Evolutionary conservation across 2,888 invertebrate species (phyloP).

Genomic region (Sabatieria punctata): DNA sequence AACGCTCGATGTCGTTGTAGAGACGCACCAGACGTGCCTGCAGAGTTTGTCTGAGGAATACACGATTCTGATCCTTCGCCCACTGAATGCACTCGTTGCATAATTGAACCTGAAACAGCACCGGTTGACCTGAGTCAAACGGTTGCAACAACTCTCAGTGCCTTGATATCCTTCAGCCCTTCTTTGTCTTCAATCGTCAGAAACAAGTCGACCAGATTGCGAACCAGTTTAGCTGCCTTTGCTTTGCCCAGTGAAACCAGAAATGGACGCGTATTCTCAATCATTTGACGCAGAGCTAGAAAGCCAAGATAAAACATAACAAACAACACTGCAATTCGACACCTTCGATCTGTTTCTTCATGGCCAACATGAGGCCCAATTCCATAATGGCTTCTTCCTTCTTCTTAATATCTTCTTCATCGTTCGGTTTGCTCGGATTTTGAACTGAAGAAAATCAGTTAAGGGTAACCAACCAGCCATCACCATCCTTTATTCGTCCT

Average conservation of each 20-base stretch:
- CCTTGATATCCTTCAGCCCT: not conserved
- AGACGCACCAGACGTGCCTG: conserved; percentile 85
- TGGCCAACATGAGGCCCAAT: conserved; percentile 74
- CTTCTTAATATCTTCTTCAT: conserved; percentile 62
- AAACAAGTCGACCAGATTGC: conserved; percentile 90
- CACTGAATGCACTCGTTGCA: conserved; percentile 88
- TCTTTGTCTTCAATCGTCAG: conserved; percentile 85
- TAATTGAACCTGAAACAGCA: conserved; percentile 35
- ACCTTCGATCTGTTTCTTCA: conserved; percentile 60
- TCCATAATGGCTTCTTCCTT: conserved; percentile 87
- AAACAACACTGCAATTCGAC: not conserved
- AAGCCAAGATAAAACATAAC: conserved; percentile 9
- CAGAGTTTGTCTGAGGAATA: conserved; percentile 83
- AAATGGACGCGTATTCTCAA: conserved; percentile 86
- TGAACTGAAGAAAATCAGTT: not conserved
- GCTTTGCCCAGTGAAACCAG: conserved; percentile 88
- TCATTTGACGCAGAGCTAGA: conserved; percentile 48
- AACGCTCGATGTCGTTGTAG: conserved; percentile 43
- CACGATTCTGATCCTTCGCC: conserved; percentile 93
- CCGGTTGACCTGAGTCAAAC: not conserved
- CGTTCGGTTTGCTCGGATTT: not conserved
- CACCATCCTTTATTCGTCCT: not conserved
- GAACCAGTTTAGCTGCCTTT: conserved; percentile 92
- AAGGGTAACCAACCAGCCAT: not conserved
- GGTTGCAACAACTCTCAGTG: not conserved